Evolutionary conservation across 2,113 vertebrate species (phyloP), one percentile per base, ranked within the genome.

Genomic region (Indicator indicator): DNA sequence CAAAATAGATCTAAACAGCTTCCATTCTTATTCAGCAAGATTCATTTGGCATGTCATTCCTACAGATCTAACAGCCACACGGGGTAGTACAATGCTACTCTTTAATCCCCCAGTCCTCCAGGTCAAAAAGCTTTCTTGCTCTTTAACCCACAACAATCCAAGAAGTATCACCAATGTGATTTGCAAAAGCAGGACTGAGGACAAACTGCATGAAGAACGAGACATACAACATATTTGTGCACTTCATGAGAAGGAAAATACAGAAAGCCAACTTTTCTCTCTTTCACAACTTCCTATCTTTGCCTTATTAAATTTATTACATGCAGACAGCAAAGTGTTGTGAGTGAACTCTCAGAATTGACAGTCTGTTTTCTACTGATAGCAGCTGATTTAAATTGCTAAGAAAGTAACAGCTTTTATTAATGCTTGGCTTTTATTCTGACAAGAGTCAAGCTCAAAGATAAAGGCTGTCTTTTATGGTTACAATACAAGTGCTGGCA

Each of bases 331-430:
- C 42, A 79, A 91, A 83, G 59, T n/a, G 16, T 23, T 58, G 11
- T 30, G 48, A 79, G 28, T 79, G 17, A 75, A 89, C 81, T 52
- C 74, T 84, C 18, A 20, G 65, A 87, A 89, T 89, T 82, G 88
- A 63, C 67, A 46, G 32, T 64, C 76, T 82, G 32, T 40, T 67
- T 82, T 83, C 59, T 83, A 46, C 46, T 58, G 54, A 76, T 50
- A 85, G 55, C 77, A 89, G 71, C 64, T 82, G 85, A 87, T 58
- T 82, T 64, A 77, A 18, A 65, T 69, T 89, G 75, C 64, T 60
- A 44, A 95, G 81, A 91, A 83, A 77, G 32, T 73, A 85, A 75
- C 70, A 58, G 73, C 58, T 65, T 90, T 77, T 95, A 60, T 95
- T 72, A 79, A 40, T 70, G 60, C 11, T n/a, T 79, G 68, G 59